Percentiles rank a stretch among this genome's conserved stretches.
These are phyloP conservation scores for Pseudomyrmex concolor DNA, from an alignment of 1,140 invertebrate genomes.

Conservation along the genomic window DNA sequence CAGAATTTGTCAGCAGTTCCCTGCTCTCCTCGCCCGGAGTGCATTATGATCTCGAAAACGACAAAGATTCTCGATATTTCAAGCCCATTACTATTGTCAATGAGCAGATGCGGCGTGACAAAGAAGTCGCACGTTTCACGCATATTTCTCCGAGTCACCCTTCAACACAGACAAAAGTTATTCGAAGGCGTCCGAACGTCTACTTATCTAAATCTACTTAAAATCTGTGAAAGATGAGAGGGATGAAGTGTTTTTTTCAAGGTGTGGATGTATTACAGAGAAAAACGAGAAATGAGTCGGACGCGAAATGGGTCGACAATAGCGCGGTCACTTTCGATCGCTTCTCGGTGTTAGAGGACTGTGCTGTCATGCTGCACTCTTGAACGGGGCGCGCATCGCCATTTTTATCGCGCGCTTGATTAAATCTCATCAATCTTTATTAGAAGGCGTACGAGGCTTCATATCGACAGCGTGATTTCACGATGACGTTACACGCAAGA, in stretches of 20 bases:
- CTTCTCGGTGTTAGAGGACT: constrained; percentile 15
- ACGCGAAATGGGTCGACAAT: constrained; percentile 3
- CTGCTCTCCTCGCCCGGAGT: constrained; percentile 50
- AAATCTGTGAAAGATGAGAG: neutral
- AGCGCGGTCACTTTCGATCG: constrained; percentile 54
- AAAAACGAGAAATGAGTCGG: neutral
- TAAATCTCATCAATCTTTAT: constrained; percentile 84
- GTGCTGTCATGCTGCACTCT: constrained; percentile 19
- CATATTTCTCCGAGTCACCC: constrained; percentile 33
- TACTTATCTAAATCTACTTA: neutral
- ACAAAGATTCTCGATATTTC: constrained; percentile 83
- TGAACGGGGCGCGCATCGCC: constrained; percentile 37
- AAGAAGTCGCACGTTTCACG: constrained; percentile 65
- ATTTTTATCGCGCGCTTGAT: constrained; percentile 79
- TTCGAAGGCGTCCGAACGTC: neutral
- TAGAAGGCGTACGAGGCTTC: constrained; percentile 75
- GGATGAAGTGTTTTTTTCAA: neutral
- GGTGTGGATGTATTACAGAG: constrained; percentile 1
- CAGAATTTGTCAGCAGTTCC: constrained; percentile 82
- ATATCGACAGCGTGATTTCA: constrained; percentile 80
- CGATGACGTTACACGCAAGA: constrained; percentile 74
- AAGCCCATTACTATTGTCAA: constrained; percentile 84
- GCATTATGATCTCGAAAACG: constrained; percentile 57
- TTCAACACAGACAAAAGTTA: constrained; percentile 52
- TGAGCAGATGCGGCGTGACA: constrained; percentile 79